Conservation (phyloP, 2,797 vertebrate species). For the Apogon talboti region DNA sequence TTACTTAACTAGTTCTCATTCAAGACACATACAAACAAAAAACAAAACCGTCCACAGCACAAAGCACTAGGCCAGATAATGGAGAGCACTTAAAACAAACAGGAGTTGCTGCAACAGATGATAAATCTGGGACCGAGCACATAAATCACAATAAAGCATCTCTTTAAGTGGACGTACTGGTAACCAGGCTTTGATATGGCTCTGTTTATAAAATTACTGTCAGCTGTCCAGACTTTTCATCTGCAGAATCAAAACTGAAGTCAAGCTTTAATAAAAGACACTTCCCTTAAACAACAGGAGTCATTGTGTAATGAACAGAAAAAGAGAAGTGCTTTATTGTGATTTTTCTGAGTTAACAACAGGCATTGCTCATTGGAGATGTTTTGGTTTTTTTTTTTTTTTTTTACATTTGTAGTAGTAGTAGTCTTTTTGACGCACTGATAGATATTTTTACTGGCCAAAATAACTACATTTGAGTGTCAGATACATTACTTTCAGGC, state of each 20-base stretch:
- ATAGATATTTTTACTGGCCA: no score
- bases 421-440: no score
- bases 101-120: not conserved
- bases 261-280: slow-evolving; percentile 5
- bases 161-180: not conserved
- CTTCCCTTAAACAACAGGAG: no score
- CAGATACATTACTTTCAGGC: no score
- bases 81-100: slow-evolving; percentile 11
- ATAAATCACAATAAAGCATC: slow-evolving; percentile 8
- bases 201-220: not conserved
- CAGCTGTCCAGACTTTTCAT: slow-evolving; percentile 10
- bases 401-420: no score
- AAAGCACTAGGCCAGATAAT: slow-evolving; percentile 3
- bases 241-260: not conserved
- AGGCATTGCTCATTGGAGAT: no score
- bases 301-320: no score
- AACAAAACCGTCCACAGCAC: slow-evolving; percentile 17
- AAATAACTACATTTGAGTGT: no score
- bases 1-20: slow-evolving; percentile 26
- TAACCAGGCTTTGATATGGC: not conserved
- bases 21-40: slow-evolving; percentile 34
- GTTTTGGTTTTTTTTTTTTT: no score
- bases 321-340: no score
- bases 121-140: not conserved
- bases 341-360: no score